phyloP scores from a whole-genome alignment of 2,888 invertebrate genomes.

The Clepsis dumicolana region DNA sequence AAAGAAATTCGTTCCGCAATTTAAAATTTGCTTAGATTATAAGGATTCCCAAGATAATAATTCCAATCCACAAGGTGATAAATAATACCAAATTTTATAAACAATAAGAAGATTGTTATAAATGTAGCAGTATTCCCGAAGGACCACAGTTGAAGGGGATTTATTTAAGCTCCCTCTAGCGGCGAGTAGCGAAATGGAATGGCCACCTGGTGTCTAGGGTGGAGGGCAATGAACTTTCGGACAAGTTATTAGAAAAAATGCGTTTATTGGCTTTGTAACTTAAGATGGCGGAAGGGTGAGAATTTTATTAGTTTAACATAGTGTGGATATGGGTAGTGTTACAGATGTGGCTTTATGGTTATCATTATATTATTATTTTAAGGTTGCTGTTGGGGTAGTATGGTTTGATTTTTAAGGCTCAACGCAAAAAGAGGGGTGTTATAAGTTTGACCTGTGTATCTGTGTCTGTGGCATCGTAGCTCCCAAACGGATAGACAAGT shows the following conservation, averaged over 20 bases:
- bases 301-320: slow-evolving; percentile 7
- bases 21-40: background rate
- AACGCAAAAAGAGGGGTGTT: too few species aligned
- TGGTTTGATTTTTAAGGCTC: too few species aligned
- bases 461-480: too few species aligned
- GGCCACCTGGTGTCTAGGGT: slow-evolving; percentile 38
- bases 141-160: slow-evolving; percentile 33
- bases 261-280: slow-evolving; percentile 35
- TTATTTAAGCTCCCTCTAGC: slow-evolving; percentile 36
- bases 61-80: slow-evolving; percentile 15
- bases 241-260: slow-evolving; percentile 32
- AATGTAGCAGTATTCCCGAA: slow-evolving; percentile 28
- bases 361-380: too few species aligned
- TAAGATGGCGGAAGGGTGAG: slow-evolving; percentile 32
- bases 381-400: too few species aligned
- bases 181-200: slow-evolving; percentile 35
- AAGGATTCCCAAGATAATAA: background rate
- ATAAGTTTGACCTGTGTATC: too few species aligned
- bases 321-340: slow-evolving; percentile 18
- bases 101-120: slow-evolving; percentile 34
- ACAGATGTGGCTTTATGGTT: slow-evolving; percentile 11
- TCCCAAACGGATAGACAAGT: too few species aligned
- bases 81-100: slow-evolving; percentile 33
- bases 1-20: background rate
- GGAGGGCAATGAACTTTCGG: slow-evolving; percentile 32